Base-by-base conservation (phyloP, 2,797 vertebrate genomes). In the Notoglanidium macrostoma region DNA sequence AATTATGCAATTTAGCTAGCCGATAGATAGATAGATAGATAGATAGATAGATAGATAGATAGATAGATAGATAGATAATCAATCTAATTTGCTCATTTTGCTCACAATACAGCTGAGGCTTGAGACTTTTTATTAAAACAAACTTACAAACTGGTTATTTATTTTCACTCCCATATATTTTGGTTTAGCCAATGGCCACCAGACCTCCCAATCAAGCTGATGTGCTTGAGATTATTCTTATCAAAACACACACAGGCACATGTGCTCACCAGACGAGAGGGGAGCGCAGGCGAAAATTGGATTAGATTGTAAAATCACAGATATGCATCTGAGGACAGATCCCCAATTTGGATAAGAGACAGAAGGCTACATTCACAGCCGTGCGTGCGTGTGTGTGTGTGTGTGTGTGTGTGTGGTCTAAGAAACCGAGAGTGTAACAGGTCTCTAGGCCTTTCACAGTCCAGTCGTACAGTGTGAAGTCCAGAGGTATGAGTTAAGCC, bases 311-410 rank as follows among this genome's bases (percentile, higher is more conserved):
- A 88, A 87, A 88, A 87, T 89, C 77, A 76, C 84, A 89, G 90
- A 92, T 90, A 90, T 84, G 29, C 84, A 92, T 91, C 91, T 88
- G 87, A 87, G 85, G 87, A 86, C 84, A 87, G 90, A 91, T 88
- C 40, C 76, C 78, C 84, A 83, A 14, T 61, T 63, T 55, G 40
- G 90, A 90, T 90, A 90, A 91, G 72, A 88, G 82, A 90, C 84
- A 72, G 84, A 88, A 67, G 59, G 46, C 83, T 85, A 63, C 67
- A 84, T 89, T 89, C 46, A 77, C 54, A 67, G 51, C 67, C 72
- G 65, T 88, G 86, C 49, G 83, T 89, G 85, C 59, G 59, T 77
- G 44, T 74, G 55, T 61, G 55, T 78, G 59, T 57, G 85, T 51
- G 63, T 68, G 55, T 29, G 57, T 68, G 89, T 72, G 87, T 90